phyloP scores from a whole-genome alignment of 2,113 vertebrate genomes.

The Anolis sagrei region DNA sequence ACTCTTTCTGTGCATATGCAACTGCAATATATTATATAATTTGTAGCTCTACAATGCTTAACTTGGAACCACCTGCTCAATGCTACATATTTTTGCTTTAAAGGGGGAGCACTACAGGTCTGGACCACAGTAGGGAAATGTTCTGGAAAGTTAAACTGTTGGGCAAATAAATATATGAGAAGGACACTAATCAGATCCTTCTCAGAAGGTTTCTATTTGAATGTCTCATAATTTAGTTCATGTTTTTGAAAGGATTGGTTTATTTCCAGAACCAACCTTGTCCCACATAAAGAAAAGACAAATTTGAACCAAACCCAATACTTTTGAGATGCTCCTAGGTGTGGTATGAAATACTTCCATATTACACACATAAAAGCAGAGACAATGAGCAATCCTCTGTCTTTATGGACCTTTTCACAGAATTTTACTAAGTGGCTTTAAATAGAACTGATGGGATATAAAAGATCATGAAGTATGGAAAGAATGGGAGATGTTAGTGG shows the following conservation, averaged over 20 bases:
- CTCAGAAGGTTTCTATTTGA: no score
- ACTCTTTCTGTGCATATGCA: not conserved
- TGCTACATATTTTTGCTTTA: not conserved
- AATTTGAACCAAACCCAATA: not conserved
- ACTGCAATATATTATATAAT: not conserved
- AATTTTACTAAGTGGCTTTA: not conserved
- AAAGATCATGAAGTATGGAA: not conserved
- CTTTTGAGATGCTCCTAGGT: not conserved
- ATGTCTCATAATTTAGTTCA: not conserved
- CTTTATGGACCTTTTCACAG: not conserved
- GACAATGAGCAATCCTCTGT: not conserved
- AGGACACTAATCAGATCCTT: not conserved
- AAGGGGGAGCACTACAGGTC: not conserved
- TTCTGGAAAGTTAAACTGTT: not conserved
- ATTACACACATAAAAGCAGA: not conserved
- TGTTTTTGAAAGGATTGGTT: not conserved
- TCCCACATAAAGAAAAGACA: not conserved
- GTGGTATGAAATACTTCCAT: not conserved
- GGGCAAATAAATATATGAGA: not conserved
- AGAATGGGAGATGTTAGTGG: no score
- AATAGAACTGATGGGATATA: slow-evolving; percentile 2
- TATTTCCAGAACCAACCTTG: slow-evolving; percentile 8
- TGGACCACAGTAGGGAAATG: not conserved
- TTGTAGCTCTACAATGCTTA: not conserved
- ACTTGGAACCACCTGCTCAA: not conserved